A percentile compares a stretch with the other conserved stretches of the same genome.
These are phyloP conservation scores for Anarsia innoxiella DNA, from an alignment of 2,888 invertebrate genomes.

Conservation along the genomic window DNA sequence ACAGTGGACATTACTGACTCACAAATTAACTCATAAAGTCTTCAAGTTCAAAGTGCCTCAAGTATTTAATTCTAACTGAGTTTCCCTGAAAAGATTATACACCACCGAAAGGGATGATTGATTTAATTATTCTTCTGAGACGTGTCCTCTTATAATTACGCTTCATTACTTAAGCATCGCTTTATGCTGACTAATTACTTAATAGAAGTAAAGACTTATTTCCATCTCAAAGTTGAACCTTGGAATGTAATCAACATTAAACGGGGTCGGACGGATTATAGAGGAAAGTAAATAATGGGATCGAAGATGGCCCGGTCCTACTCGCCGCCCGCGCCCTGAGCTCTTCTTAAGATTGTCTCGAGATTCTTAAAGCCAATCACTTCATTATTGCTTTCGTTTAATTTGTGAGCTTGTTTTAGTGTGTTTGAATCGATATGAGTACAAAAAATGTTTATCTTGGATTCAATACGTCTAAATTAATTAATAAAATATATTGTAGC, in stretches of 20 bases:
- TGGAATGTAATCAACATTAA: constrained; percentile 64
- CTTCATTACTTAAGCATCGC: constrained; percentile 73
- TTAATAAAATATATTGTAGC: too few relatives aligned
- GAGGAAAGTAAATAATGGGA: constrained; percentile 50
- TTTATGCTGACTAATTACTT: constrained; percentile 72
- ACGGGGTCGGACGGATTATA: constrained; percentile 53
- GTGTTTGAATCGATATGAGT: too few relatives aligned
- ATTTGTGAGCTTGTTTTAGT: too few relatives aligned
- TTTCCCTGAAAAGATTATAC: constrained; percentile 68
- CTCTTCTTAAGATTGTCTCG: constrained; percentile 1
- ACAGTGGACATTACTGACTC: too few relatives aligned
- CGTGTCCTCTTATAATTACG: constrained; percentile 73
- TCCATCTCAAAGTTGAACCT: constrained; percentile 59
- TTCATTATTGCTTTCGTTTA: not conserved
- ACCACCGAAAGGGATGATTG: constrained; percentile 66
- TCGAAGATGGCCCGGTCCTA: constrained; percentile 22
- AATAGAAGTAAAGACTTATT: constrained; percentile 73
- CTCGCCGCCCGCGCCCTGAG: too few relatives aligned
- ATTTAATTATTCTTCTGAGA: constrained; percentile 72
- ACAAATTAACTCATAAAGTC: too few relatives aligned
- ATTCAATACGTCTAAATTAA: too few relatives aligned
- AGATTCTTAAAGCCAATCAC: not conserved
- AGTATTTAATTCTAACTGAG: constrained; percentile 66
- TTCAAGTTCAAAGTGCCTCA: constrained; percentile 45
- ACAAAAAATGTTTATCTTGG: too few relatives aligned